Conservation (phyloP, 1,140 invertebrate genomes). For the Drosophila pectinifera region DNA sequence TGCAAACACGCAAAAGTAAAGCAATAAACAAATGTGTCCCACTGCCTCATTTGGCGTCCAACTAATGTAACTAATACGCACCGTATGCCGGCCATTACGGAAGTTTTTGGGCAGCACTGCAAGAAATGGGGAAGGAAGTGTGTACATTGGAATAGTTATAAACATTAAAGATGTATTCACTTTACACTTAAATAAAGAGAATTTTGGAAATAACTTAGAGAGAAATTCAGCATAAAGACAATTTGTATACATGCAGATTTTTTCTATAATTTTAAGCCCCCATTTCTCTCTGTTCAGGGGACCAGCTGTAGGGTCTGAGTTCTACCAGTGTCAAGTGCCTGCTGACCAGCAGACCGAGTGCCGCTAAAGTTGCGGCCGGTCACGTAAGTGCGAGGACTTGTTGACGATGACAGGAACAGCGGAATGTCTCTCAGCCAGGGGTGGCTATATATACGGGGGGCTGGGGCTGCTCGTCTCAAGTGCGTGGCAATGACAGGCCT, state of each 20-base stretch:
- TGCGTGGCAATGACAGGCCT: slow-evolving; percentile 35
- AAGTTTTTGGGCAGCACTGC: slow-evolving; percentile 11
- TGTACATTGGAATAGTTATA: too few relatives aligned
- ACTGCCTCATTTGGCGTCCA: slow-evolving; percentile 15
- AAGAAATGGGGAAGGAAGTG: background rate
- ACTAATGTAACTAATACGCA: slow-evolving; percentile 60
- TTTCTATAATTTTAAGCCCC: background rate
- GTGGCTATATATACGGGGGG: background rate
- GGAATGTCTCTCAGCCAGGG: slow-evolving; percentile 19
- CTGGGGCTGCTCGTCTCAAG: slow-evolving; percentile 6
- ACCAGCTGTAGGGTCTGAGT: background rate
- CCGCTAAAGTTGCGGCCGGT: slow-evolving; percentile 41
- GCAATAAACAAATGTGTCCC: slow-evolving; percentile 29
- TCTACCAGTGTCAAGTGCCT: slow-evolving; percentile 24
- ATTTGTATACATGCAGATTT: background rate
- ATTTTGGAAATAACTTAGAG: too few relatives aligned
- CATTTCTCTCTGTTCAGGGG: background rate
- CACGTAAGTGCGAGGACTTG: slow-evolving; percentile 49
- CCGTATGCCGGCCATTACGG: slow-evolving; percentile 49
- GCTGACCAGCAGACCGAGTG: slow-evolving; percentile 19
- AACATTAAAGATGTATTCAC: too few relatives aligned
- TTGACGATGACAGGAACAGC: slow-evolving; percentile 51
- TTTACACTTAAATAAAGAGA: too few relatives aligned
- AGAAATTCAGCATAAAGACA: too few relatives aligned
- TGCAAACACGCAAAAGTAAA: slow-evolving; percentile 22